phyloP scores from a whole-genome alignment of 1,140 invertebrate species.

The Planococcus citri region DNA sequence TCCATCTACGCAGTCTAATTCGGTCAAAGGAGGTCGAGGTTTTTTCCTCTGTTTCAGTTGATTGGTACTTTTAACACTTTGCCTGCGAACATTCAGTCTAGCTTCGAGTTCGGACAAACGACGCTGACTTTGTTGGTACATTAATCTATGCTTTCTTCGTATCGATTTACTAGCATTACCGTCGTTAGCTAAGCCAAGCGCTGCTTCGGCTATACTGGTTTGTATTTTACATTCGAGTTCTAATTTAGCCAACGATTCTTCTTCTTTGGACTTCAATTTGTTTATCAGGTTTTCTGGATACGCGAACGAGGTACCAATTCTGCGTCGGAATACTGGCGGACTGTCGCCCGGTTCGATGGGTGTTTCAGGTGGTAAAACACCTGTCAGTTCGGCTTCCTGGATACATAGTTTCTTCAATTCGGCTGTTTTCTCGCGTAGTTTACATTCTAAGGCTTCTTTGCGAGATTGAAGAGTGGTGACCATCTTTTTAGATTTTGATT shows the following conservation, averaged over 20 bases:
- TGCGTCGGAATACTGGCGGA: conserved; percentile 48
- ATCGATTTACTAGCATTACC: conserved; percentile 49
- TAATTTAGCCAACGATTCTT: conserved; percentile 45
- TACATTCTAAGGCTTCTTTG: conserved; percentile 44
- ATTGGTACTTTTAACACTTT: conserved; percentile 24
- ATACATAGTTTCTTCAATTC: conserved; percentile 69
- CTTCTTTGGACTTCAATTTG: conserved; percentile 48
- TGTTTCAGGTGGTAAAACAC: conserved; percentile 65
- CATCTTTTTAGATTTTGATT: conserved; percentile 34
- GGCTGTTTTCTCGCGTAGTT: conserved; percentile 57
- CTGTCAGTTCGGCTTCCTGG: conserved; percentile 70
- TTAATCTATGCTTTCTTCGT: conserved; percentile 51
- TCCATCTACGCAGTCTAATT: conserved; percentile 21
- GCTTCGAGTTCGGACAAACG: conserved; percentile 39
- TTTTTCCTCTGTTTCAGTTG: conserved; percentile 40
- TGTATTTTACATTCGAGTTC: conserved; percentile 68
- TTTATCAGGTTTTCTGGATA: conserved; percentile 51
- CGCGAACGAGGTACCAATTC: conserved; percentile 57
- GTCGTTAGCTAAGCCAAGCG: conserved; percentile 57
- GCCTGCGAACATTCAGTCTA: conserved; percentile 35
- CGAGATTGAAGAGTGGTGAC: conserved; percentile 41
- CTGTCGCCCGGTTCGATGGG: conserved; percentile 65
- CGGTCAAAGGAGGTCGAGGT: conserved; percentile 32
- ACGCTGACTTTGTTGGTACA: conserved; percentile 52
- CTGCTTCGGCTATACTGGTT: conserved; percentile 59